phyloP scores from a whole-genome alignment of 2,113 vertebrate genomes.

The Campylomormyrus tamandua region DNA sequence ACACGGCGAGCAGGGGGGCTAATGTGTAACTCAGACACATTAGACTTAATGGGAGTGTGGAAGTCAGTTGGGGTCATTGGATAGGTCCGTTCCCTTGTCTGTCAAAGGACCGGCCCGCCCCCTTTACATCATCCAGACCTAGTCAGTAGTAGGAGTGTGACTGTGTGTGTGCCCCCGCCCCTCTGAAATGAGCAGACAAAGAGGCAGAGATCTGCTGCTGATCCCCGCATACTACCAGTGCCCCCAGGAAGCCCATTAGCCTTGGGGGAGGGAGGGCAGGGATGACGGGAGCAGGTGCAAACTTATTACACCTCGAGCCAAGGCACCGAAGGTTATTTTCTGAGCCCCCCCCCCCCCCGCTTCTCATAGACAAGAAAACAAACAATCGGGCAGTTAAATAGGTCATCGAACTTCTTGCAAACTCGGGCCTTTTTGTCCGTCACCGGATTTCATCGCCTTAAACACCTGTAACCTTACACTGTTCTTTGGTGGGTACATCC shows the following conservation, averaged over 20 bases:
- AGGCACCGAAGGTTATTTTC: not conserved
- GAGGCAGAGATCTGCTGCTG: not conserved
- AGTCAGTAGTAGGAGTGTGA: not conserved
- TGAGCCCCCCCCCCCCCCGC: too few relatives aligned
- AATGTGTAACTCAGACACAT: not conserved
- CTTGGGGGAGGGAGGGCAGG: not conserved
- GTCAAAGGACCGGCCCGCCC: not conserved
- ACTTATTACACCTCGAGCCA: not conserved
- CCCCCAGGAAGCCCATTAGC: constrained; percentile 4
- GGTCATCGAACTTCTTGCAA: not conserved
- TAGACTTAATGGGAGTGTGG: not conserved
- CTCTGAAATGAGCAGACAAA: not conserved
- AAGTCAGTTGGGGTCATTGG: not conserved
- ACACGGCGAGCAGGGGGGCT: not conserved
- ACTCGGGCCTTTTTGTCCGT: not conserved
- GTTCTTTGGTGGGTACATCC: too few relatives aligned
- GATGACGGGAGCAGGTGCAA: not conserved
- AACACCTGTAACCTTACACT: not conserved
- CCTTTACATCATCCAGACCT: not conserved
- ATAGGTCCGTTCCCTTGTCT: not conserved
- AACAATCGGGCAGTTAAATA: too few relatives aligned
- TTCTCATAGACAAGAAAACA: not conserved
- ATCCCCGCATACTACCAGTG: not conserved
- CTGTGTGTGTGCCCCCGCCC: not conserved
- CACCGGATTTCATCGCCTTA: not conserved